Conservation (phyloP, 2,888 invertebrate species). For the Adineta ricciae region DNA sequence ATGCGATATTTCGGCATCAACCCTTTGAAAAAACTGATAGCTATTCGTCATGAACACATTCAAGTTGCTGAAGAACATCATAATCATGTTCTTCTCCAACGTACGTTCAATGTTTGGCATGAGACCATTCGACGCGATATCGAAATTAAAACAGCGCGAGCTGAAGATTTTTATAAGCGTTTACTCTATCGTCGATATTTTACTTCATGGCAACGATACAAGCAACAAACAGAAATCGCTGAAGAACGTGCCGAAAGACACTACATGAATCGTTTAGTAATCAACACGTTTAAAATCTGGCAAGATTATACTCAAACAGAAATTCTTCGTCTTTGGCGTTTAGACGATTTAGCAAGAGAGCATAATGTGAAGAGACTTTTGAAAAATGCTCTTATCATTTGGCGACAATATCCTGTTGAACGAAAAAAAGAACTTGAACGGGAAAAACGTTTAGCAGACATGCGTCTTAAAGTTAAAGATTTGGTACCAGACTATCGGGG, state of each 20-base stretch:
- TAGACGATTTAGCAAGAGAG: conserved; percentile 22
- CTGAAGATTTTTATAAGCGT: conserved; percentile 41
- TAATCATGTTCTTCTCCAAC: conserved; percentile 25
- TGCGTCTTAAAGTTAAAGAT: conserved; percentile 45
- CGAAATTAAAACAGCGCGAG: conserved; percentile 34
- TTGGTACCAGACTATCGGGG: conserved; percentile 26
- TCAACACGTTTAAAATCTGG: conserved; percentile 41
- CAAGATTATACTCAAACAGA: conserved; percentile 40
- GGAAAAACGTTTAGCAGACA: conserved; percentile 41
- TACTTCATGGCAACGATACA: conserved; percentile 43
- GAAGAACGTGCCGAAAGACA: conserved; percentile 41
- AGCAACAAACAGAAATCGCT: conserved; percentile 41
- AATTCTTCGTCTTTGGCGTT: conserved; percentile 39
- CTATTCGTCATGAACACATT: conserved; percentile 38
- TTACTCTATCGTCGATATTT: conserved; percentile 41
- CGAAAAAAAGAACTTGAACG: conserved; percentile 39
- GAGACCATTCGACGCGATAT: background rate
- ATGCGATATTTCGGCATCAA: conserved; percentile 35
- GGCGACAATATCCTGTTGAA: conserved; percentile 41
- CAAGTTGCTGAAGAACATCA: conserved; percentile 37
- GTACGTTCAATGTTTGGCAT: conserved; percentile 22
- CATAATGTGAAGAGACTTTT: conserved; percentile 36
- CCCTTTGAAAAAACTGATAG: conserved; percentile 40
- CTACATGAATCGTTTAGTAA: conserved; percentile 37
- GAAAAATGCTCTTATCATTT: conserved; percentile 39